Conservation (phyloP, 2,797 vertebrate genomes). For the Trematomus bernacchii region DNA sequence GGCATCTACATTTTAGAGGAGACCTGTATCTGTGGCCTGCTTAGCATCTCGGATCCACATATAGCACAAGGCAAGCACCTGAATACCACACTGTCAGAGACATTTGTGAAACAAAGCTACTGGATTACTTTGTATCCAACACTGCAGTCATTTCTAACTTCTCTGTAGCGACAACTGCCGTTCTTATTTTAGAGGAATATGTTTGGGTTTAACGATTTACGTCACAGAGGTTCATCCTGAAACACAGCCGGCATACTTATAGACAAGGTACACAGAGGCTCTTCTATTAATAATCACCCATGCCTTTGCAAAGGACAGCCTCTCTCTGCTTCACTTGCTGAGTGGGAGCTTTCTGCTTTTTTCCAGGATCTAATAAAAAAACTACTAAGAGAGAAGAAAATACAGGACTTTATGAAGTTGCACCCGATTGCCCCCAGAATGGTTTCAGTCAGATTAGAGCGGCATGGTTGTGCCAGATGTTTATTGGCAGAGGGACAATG, state of each 20-base stretch:
- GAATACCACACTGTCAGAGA: slow-evolving; percentile 30
- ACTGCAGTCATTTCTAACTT: slow-evolving; percentile 8
- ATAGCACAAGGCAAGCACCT: slow-evolving; percentile 31
- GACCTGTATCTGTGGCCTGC: slow-evolving; percentile 42
- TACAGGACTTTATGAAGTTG: slow-evolving; percentile 54
- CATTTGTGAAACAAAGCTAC: slow-evolving; percentile 30
- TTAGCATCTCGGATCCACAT: slow-evolving; percentile 29
- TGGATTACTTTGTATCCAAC: slow-evolving; percentile 27
- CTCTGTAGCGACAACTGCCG: slow-evolving; percentile 48
- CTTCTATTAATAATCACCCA: slow-evolving; percentile 62
- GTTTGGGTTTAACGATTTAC: slow-evolving; percentile 40
- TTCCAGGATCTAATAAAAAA: slow-evolving; percentile 66
- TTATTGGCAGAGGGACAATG: slow-evolving; percentile 61
- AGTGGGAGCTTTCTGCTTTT: slow-evolving; percentile 34
- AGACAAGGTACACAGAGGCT: slow-evolving; percentile 38
- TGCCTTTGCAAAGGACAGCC: slow-evolving; percentile 35
- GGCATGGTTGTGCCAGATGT: slow-evolving; percentile 63
- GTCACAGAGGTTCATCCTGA: slow-evolving; percentile 49
- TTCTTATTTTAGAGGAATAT: slow-evolving; percentile 66
- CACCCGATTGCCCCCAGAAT: slow-evolving; percentile 54
- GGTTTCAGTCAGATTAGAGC: slow-evolving; percentile 55
- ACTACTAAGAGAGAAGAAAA: slow-evolving; percentile 40
- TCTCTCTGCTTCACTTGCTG: slow-evolving; percentile 39
- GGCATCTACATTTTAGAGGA: slow-evolving; percentile 25
- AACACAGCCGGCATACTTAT: slow-evolving; percentile 33